Base-by-base conservation (phyloP, 1,140 invertebrate species). In the Drosophila azteca region DNA sequence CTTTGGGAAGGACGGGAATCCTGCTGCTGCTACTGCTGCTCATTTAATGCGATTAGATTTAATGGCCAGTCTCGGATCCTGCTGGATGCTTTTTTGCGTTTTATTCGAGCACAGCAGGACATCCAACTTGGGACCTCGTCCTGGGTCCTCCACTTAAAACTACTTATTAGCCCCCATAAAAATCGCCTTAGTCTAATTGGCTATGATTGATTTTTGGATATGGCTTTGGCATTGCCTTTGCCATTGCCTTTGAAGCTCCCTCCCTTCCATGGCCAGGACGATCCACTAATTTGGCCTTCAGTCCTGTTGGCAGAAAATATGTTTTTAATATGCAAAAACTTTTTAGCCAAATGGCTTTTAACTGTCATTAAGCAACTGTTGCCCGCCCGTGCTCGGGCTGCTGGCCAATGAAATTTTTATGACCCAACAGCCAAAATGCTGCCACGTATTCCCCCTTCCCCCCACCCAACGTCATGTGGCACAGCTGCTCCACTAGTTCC, bases 31-130 rank as follows among this genome's bases (percentile, higher is more conserved):
- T 61, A 57, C 11, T 61, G 60, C 70, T 73, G 80, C 66, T 75
- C 82, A 83, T 88, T 82, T 87, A 87, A 87, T 87, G 82, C 82
- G 82, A 88, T 87, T 87, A 87, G 83, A 69, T 87, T 87, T 87
- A 88, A 87, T 88, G 83, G 77, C 51, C 61, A 68, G 75, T 59
- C 62, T 66, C 59, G 59, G 49, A 41, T 73, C 63, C 72, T 54
- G 51, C 63, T 43, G 80, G 64, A 50, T 78, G 35, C 35, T 39
- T 11, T 13, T 58, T 62, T 51, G 58, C 45, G 49, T 68, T 68
- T 66, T 54, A 53, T 43, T 63, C 62, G 26, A 39, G 26, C 67
- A 77, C 67, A 80, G 80, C 77, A 68, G 81, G 77, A 73, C 48
- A 77, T 63, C 65, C 59, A 60, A 26, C 26, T 26, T 8, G 29